A percentile compares a stretch with the other conserved stretches of the same genome.
Evolutionary conservation across 2,888 invertebrate species (phyloP).

Genomic region (Xanthorhoe spadicearia): DNA sequence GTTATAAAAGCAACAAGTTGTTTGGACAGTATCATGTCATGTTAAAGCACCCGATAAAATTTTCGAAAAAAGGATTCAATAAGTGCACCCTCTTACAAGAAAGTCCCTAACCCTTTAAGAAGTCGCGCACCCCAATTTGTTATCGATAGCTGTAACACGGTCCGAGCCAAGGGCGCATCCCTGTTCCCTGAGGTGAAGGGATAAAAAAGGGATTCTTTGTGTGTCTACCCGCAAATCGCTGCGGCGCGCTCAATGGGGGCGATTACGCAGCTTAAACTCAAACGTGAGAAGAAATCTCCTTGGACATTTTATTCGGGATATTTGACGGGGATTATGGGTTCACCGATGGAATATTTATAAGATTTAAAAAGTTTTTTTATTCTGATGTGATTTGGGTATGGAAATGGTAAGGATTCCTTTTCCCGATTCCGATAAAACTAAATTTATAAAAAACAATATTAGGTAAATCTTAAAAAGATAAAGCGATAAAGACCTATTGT

Average conservation of each 20-base stretch:
- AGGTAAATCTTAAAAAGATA: too few species aligned
- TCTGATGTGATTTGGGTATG: slow-evolving; percentile 19
- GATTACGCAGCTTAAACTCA: slow-evolving; percentile 67
- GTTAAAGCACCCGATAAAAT: slow-evolving; percentile 45
- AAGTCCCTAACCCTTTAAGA: slow-evolving; percentile 70
- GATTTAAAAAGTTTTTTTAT: slow-evolving; percentile 16
- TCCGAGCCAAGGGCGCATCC: slow-evolving; percentile 63
- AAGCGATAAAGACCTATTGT: too few species aligned
- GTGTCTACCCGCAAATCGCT: slow-evolving; percentile 76
- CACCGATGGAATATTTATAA: slow-evolving; percentile 34
- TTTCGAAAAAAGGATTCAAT: slow-evolving; percentile 46
- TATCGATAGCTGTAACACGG: slow-evolving; percentile 78
- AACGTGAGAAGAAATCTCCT: slow-evolving; percentile 65
- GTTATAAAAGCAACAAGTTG: slow-evolving; percentile 46
- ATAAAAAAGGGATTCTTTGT: slow-evolving; percentile 78
- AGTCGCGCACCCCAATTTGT: slow-evolving; percentile 72
- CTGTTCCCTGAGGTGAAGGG: slow-evolving; percentile 55
- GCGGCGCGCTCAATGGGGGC: slow-evolving; percentile 65
- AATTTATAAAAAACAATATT: slow-evolving; percentile 3
- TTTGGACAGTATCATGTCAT: slow-evolving; percentile 46
- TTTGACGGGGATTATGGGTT: slow-evolving; percentile 32
- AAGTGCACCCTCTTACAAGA: slow-evolving; percentile 61
- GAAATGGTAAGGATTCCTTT: slow-evolving; percentile 15
- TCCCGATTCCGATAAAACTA: slow-evolving; percentile 16
- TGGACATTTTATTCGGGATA: slow-evolving; percentile 40